Evolutionary conservation across 2,888 invertebrate genomes (phyloP).

Genomic region (Caenorhabditis sulstoni): DNA sequence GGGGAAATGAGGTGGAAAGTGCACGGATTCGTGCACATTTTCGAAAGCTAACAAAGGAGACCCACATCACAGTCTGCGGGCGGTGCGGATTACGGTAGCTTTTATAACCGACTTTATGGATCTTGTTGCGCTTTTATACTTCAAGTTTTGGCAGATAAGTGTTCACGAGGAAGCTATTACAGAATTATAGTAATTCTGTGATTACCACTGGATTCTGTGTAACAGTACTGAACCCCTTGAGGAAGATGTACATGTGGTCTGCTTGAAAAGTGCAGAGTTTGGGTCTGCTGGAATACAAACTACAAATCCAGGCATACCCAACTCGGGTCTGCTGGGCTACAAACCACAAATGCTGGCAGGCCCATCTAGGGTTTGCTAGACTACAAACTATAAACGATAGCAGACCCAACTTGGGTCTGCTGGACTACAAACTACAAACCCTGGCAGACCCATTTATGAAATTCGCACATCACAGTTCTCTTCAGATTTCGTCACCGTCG

Average conservation of each 20-base stretch:
- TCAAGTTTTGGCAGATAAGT: conserved; percentile 18
- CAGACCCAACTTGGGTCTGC: neutral
- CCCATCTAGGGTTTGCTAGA: neutral
- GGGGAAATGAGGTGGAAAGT: conserved; percentile 47
- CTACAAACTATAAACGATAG: too few species aligned
- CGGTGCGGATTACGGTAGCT: conserved; percentile 11
- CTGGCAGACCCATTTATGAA: neutral
- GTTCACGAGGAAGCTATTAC: neutral
- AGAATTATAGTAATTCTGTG: conserved; percentile 12
- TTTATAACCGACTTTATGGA: conserved; percentile 4
- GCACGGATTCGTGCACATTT: conserved; percentile 23
- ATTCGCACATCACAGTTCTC: conserved; percentile 7
- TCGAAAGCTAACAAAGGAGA: neutral
- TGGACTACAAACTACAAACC: neutral
- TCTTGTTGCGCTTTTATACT: conserved; percentile 19
- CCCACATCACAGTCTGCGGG: neutral
- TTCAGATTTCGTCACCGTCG: conserved; percentile 8
- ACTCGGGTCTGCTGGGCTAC: neutral
- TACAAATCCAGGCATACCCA: too few species aligned
- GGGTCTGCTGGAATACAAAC: neutral
- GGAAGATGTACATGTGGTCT: neutral
- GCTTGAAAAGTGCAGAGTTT: too few species aligned
- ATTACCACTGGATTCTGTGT: neutral
- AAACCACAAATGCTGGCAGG: too few species aligned
- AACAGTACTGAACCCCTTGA: neutral